phyloP scores from a whole-genome alignment of 2,888 invertebrate species.

The Drosophila cyrtoloma region DNA sequence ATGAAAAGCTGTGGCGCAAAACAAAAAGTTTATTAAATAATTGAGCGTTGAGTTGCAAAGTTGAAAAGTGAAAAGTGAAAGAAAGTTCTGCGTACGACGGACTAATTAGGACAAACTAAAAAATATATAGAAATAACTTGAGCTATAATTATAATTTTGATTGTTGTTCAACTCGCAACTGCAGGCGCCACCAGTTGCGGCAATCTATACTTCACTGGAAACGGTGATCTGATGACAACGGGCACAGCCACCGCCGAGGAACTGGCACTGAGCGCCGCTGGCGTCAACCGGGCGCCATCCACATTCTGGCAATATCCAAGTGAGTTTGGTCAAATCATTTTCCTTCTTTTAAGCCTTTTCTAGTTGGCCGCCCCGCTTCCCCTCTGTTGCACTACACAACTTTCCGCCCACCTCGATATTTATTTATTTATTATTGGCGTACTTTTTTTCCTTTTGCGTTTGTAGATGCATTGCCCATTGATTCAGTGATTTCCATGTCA shows the following conservation, averaged over 20 bases:
- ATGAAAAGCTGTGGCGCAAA: conserved; percentile 48
- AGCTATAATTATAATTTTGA: conserved; percentile 3
- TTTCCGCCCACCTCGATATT: conserved; percentile 21
- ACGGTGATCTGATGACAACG: conserved; percentile 82
- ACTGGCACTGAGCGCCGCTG: conserved; percentile 77
- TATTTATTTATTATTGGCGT: conserved; percentile 41
- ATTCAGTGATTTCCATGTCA: conserved; percentile 90
- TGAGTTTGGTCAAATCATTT: conserved; percentile 85
- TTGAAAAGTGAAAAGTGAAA: conserved; percentile 21
- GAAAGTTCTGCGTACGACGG: background rate
- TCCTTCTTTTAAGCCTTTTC: background rate
- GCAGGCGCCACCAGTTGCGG: conserved; percentile 82
- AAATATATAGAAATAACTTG: background rate
- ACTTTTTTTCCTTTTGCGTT: conserved; percentile 44
- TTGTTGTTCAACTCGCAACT: conserved; percentile 7
- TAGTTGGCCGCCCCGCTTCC: conserved; percentile 13
- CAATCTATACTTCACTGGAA: conserved; percentile 83
- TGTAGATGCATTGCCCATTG: conserved; percentile 90
- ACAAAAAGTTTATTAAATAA: conserved; percentile 71
- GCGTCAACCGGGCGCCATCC: conserved; percentile 81
- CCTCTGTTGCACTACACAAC: background rate
- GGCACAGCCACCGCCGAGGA: conserved; percentile 79
- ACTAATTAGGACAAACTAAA: conserved; percentile 3
- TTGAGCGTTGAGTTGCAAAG: conserved; percentile 47
- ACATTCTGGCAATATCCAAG: conserved; percentile 93